Percentiles rank a stretch among this genome's conserved stretches.
phyloP scores from a whole-genome alignment of 2,797 vertebrate species.

The Acrocephalus scirpaceus region DNA sequence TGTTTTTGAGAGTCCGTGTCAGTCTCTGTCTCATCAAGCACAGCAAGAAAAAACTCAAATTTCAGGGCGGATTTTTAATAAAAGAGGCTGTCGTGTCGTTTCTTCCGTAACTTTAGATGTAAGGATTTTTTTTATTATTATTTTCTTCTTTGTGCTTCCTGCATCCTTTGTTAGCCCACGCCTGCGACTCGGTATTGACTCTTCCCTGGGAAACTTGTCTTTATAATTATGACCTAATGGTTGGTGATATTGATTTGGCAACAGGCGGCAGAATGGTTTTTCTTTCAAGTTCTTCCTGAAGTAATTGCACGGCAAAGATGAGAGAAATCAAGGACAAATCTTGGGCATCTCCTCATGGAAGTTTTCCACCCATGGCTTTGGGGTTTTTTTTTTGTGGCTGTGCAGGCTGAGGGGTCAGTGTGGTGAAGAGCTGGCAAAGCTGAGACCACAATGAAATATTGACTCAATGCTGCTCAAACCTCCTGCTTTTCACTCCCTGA shows the following conservation, averaged over 20 bases:
- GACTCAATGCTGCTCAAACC: neutral
- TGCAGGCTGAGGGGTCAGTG: neutral
- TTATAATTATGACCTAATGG: neutral
- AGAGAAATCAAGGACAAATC: neutral
- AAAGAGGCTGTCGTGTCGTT: neutral
- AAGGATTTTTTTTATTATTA: neutral
- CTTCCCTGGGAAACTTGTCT: neutral
- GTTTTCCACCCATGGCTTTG: neutral
- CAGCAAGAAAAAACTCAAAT: neutral
- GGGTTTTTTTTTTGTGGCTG: neutral
- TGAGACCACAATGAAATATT: neutral
- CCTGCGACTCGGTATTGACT: neutral
- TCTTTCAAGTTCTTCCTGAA: neutral
- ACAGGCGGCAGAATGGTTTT: neutral
- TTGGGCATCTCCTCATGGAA: neutral
- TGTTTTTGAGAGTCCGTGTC: neutral
- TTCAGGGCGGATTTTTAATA: slow-evolving; percentile 16
- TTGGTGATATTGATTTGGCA: neutral
- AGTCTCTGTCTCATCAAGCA: neutral
- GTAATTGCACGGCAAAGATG: neutral
- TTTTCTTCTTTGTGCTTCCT: neutral
- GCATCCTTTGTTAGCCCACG: neutral
- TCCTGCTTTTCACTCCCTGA: neutral
- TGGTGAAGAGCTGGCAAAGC: neutral
- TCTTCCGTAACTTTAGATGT: neutral